Base-by-base conservation (phyloP, 2,797 vertebrate genomes). In the Sphenodon punctatus region DNA sequence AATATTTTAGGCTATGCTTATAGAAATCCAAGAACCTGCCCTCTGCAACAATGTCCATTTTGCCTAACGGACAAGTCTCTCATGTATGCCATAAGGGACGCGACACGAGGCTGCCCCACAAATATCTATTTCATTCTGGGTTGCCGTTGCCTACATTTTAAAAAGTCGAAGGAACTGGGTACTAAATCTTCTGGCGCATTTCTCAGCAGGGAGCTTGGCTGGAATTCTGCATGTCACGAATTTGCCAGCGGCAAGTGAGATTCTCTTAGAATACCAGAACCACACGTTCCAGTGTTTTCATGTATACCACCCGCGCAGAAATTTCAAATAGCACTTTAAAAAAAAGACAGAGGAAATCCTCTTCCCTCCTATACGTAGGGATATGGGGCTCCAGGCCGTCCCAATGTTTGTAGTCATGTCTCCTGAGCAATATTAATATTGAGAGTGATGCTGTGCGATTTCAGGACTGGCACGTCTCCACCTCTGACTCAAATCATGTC, bases 1-100 rank as follows among this genome's bases (percentile, higher is more conserved):
- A 60, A 55, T 12, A 0, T 27, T 46, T 19, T 22, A 27, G 4
- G n/a, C n/a, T n/a, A n/a, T n/a, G n/a, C n/a, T n/a, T n/a, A n/a
- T n/a, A n/a, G n/a, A n/a, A n/a, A n/a, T n/a, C n/a, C n/a, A n/a
- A n/a, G n/a, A n/a, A n/a, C n/a, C n/a, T n/a, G n/a, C n/a, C n/a
- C n/a, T n/a, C n/a, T n/a, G n/a, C n/a, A n/a, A n/a, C n/a, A n/a
- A n/a, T n/a, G n/a, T n/a, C n/a, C n/a, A n/a, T n/a, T n/a, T n/a
- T n/a, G n/a, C n/a, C n/a, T n/a, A n/a, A n/a, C n/a, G n/a, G n/a
- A n/a, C n/a, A n/a, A n/a, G n/a, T n/a, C n/a, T n/a, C n/a, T n/a
- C n/a, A n/a, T n/a, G n/a, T n/a, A n/a, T n/a, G n/a, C n/a, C n/a
- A n/a, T n/a, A n/a, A n/a, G n/a, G n/a, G n/a, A n/a, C n/a, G n/a